Conservation (phyloP, 2,797 vertebrate genomes). For the Pangasius larnaudii region DNA sequence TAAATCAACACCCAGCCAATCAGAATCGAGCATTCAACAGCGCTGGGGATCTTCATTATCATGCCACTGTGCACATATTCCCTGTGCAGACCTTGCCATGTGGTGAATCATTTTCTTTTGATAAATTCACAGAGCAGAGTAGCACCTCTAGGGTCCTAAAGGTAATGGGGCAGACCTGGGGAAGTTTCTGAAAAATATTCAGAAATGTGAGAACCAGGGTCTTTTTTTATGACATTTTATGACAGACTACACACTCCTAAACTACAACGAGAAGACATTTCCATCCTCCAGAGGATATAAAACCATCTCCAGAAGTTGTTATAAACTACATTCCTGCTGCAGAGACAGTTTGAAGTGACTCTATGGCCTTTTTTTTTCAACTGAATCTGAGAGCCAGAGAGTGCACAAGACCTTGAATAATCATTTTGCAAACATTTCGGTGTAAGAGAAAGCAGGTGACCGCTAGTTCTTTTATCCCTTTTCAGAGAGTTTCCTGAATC, state of each 20-base stretch:
- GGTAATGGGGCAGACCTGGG: background rate
- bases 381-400: constrained; percentile 6
- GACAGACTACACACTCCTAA: background rate
- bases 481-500: background rate
- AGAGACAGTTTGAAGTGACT: background rate
- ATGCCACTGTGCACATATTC: background rate
- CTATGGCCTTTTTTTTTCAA: background rate
- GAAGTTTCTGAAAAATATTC: constrained; percentile 5
- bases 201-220: background rate
- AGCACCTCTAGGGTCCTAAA: background rate
- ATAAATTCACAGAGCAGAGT: constrained; percentile 1
- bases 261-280: background rate
- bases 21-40: background rate
- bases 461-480: background rate
- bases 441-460: constrained; percentile 8
- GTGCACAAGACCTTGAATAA: background rate
- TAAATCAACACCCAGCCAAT: background rate
- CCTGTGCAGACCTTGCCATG: background rate
- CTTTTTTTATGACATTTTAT: constrained; percentile 13
- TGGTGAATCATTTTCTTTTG: background rate
- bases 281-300: background rate
- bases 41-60: background rate
- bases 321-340: background rate
- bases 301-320: background rate
- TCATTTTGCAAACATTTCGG: background rate